A percentile compares a stretch with the other conserved stretches of the same genome.
Evolutionary conservation across 2,888 invertebrate genomes (phyloP).

Genomic region (Microplitis deprimator): DNA sequence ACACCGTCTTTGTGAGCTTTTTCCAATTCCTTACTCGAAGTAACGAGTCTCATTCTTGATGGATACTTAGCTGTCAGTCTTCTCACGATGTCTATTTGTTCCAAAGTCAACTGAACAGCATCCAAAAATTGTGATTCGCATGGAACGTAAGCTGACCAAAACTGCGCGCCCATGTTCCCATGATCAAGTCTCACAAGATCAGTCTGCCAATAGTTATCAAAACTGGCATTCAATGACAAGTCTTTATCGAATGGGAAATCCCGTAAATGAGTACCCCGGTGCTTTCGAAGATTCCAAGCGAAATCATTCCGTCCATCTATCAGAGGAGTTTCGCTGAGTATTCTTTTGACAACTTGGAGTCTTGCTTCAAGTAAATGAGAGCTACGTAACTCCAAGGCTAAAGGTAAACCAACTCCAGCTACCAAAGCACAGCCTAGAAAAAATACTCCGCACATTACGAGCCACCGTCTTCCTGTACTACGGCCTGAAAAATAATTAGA

Average conservation of each 20-base stretch:
- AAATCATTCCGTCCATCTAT: constrained; percentile 74
- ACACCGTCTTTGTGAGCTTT: constrained; percentile 76
- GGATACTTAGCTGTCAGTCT: constrained; percentile 74
- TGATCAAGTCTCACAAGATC: constrained; percentile 72
- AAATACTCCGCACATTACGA: constrained; percentile 64
- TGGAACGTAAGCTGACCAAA: constrained; percentile 72
- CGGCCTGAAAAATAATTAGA: constrained; percentile 39
- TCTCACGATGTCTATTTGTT: constrained; percentile 79
- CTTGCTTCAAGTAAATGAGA: constrained; percentile 75
- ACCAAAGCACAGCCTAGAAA: constrained; percentile 68
- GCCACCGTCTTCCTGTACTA: constrained; percentile 62
- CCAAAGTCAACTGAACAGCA: constrained; percentile 78
- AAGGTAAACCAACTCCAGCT: constrained; percentile 71
- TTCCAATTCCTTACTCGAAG: constrained; percentile 75
- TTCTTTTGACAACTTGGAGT: constrained; percentile 73
- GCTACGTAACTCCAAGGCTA: constrained; percentile 74
- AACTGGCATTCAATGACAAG: constrained; percentile 64
- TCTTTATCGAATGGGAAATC: constrained; percentile 70
- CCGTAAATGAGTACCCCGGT: constrained; percentile 66
- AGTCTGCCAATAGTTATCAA: constrained; percentile 72
- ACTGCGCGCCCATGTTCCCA: constrained; percentile 73
- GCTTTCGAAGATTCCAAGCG: constrained; percentile 70
- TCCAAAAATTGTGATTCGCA: constrained; percentile 79
- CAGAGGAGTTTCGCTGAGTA: constrained; percentile 74
- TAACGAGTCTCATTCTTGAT: constrained; percentile 73